Base-by-base conservation (phyloP, 2,113 vertebrate species). In the Thunnus maccoyii region DNA sequence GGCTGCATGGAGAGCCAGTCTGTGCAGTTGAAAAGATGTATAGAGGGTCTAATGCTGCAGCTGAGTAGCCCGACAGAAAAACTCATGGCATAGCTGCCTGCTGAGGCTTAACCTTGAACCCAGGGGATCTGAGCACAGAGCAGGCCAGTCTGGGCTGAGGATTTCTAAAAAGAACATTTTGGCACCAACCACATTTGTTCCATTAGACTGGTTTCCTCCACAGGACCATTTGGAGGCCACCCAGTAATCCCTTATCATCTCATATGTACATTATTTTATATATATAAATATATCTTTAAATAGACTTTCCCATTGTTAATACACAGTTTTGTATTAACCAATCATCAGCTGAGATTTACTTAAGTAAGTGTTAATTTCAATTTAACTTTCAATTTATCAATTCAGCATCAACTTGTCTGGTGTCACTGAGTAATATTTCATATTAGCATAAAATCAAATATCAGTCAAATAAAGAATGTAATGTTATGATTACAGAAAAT, bases 21-120 rank as follows among this genome's bases (percentile, higher is more conserved):
- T 52, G 69, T 32, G 75, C 3, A 63, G 62, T 22, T 89, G 65
- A 86, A 88, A 84, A 70, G 82, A 83, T 20, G 72, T 27, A 74
- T 66, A 62, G 70, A 78, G 46, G 76, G 46, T 18, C 61, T 16
- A 3, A 57, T 17, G 3, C 57, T 72, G 70, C 0, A n/a, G 73
- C 80, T 78, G 70, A 78, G 84, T n/a, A 50, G 41, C 17, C 22
- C 44, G 0, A 71, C 48, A 80, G 82, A 70, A 68, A 76, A 69
- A 68, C 58, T 56, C 27, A 78, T 22, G 17, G 70, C 63, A 56
- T 69, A 63, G 85, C 66, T 76, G 76, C 71, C 66, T 81, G 58
- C 63, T 78, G 72, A 72, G 67, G 76, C 68, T 82, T 78, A 71
- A 78, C 68, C 57, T 61, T 57, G 30, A 82, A 57, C 72, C 52